Evolutionary conservation across 2,797 vertebrate genomes (phyloP).

Genomic region (Darevskia mixta): DNA sequence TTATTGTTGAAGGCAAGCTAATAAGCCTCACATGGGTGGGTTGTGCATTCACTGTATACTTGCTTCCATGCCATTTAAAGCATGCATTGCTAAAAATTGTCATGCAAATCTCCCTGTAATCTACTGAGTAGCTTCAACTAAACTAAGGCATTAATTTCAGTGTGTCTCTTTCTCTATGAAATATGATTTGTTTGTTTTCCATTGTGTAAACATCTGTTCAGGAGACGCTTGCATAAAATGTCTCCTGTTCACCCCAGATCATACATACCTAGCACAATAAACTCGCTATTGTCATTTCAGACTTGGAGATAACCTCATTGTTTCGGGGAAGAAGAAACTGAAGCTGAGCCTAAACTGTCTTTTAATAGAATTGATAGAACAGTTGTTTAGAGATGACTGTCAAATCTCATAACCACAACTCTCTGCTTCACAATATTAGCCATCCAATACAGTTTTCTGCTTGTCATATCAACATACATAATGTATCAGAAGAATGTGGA

Average conservation of each 20-base stretch:
- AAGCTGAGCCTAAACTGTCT: conserved; percentile 5
- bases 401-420: conserved; percentile 10
- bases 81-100: neutral
- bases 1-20: neutral
- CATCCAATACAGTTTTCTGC: conserved; percentile 21
- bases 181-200: neutral
- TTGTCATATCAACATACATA: conserved; percentile 27
- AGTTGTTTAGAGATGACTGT: conserved; percentile 23
- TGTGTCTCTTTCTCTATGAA: neutral
- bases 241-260: neutral
- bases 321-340: neutral
- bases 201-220: neutral
- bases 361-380: neutral
- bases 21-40: neutral
- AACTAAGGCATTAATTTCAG: neutral
- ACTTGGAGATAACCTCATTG: neutral
- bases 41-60: neutral
- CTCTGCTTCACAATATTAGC: neutral
- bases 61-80: neutral
- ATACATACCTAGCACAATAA: neutral
- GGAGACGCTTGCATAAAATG: neutral
- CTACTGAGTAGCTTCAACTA: neutral
- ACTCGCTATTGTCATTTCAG: neutral
- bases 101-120: neutral
- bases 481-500: neutral